These are phyloP conservation scores for Oppia nitens DNA, from an alignment of 1,140 invertebrate genomes.

Conservation along the genomic window DNA sequence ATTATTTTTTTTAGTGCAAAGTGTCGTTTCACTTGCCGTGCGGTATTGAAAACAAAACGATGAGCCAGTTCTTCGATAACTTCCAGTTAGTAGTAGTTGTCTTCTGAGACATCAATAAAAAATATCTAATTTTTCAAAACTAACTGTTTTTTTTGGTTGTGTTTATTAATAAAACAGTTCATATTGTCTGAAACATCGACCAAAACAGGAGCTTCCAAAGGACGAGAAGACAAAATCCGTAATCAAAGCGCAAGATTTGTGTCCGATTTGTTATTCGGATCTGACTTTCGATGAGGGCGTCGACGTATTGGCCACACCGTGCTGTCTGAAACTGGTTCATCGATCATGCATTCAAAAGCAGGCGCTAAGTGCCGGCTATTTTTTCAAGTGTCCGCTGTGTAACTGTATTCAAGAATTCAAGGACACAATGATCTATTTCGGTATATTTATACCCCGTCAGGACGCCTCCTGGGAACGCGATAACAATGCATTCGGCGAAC, in stretches of 20 bases:
- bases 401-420: slow-evolving; percentile 43
- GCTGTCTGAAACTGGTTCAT: slow-evolving; percentile 32
- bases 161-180: too few relatives aligned
- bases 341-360: slow-evolving; percentile 32
- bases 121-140: too few relatives aligned
- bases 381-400: slow-evolving; percentile 49
- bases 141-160: too few relatives aligned
- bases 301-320: slow-evolving; percentile 37
- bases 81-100: slow-evolving; percentile 45
- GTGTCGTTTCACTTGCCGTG: slow-evolving; percentile 43
- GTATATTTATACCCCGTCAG: slow-evolving; percentile 45
- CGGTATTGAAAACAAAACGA: slow-evolving; percentile 35
- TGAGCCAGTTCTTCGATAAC: slow-evolving; percentile 41
- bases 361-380: slow-evolving; percentile 44
- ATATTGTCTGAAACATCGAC: slow-evolving; percentile 38
- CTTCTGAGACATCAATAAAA: too few relatives aligned
- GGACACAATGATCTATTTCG: slow-evolving; percentile 39
- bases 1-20: slow-evolving; percentile 37
- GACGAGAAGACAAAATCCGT: too few relatives aligned
- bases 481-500: slow-evolving; percentile 42
- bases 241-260: slow-evolving; percentile 25
- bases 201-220: slow-evolving; percentile 33
- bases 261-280: slow-evolving; percentile 39
- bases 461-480: slow-evolving; percentile 51
- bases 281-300: slow-evolving; percentile 28